phyloP scores from a whole-genome alignment of 2,797 vertebrate species.

The Ctenopoma multispine region DNA sequence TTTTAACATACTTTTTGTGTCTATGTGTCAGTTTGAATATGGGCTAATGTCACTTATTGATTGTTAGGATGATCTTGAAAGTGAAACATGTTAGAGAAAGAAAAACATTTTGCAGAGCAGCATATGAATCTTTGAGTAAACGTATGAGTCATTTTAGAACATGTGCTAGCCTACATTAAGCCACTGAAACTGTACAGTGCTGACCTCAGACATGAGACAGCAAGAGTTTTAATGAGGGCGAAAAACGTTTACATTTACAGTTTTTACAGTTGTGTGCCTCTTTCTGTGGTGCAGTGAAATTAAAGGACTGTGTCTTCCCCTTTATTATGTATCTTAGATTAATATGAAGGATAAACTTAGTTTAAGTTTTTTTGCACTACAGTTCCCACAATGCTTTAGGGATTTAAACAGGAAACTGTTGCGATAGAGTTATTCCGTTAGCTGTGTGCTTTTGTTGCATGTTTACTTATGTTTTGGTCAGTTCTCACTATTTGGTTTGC shows the following conservation, averaged over 20 bases:
- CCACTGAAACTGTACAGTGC: too few relatives aligned
- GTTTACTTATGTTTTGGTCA: background rate
- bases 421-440: background rate
- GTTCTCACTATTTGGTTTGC: background rate
- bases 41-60: too few relatives aligned
- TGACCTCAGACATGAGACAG: too few relatives aligned
- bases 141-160: too few relatives aligned
- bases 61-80: background rate
- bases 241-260: background rate
- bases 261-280: background rate
- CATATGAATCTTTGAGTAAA: too few relatives aligned
- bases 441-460: background rate
- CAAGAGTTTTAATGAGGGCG: background rate
- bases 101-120: too few relatives aligned
- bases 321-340: background rate
- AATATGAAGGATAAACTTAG: too few relatives aligned
- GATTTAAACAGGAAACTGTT: background rate
- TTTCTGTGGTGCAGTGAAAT: background rate
- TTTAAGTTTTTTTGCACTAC: background rate
- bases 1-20: background rate
- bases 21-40: background rate
- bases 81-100: background rate
- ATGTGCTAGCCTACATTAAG: too few relatives aligned
- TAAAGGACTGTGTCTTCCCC: too few relatives aligned
- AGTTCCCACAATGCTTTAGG: constrained; percentile 17